Conservation (phyloP, 1,140 invertebrate genomes). For the Marisa cornuarietis region DNA sequence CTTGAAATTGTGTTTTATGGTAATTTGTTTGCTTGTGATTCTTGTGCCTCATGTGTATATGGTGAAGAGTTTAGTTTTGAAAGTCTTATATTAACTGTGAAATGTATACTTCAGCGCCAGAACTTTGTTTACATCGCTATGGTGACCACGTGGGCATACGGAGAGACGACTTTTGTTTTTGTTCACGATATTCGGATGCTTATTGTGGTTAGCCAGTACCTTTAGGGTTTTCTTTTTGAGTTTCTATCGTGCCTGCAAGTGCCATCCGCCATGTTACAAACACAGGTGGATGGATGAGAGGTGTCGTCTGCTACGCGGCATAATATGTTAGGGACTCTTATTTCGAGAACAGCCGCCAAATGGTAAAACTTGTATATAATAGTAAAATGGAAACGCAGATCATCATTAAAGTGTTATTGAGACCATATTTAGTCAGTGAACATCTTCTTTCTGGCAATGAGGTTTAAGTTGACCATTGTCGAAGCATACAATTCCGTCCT, state of each 20-base stretch:
- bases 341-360: no score
- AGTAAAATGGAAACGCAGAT: no score
- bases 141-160: conserved; percentile 31
- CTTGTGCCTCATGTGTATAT: not conserved
- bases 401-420: no score
- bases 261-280: conserved; percentile 26
- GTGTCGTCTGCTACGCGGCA: conserved; percentile 25
- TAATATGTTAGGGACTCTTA: not conserved
- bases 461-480: not conserved
- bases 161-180: not conserved
- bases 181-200: not conserved
- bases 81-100: not conserved
- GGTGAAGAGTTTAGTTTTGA: not conserved
- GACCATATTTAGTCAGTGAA: no score
- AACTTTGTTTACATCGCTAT: conserved; percentile 37
- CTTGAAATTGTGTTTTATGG: not conserved
- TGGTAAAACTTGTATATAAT: no score
- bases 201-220: no score
- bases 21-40: conserved; percentile 9
- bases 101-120: conserved; percentile 16
- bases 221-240: no score
- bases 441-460: no score
- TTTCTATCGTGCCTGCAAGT: no score
- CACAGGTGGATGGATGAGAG: not conserved
- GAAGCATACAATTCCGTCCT: not conserved